phyloP scores from a whole-genome alignment of 2,797 vertebrate species.

The Cichlasoma orientale region DNA sequence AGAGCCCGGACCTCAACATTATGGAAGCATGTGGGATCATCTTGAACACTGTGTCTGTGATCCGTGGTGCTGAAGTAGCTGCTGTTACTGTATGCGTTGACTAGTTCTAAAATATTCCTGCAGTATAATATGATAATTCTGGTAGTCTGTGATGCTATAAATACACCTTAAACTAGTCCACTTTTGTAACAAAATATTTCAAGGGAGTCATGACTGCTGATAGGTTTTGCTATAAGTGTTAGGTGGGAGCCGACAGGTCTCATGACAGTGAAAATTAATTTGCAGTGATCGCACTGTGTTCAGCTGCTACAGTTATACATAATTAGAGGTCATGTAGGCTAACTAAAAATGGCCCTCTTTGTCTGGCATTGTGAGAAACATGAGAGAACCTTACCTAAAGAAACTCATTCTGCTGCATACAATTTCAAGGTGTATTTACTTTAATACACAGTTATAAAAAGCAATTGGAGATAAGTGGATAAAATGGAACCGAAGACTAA shows the following conservation, averaged over 20 bases:
- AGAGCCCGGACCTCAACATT: too few relatives aligned
- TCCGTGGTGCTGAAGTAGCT: not conserved
- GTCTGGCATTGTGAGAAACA: not conserved
- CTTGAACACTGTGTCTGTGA: not conserved
- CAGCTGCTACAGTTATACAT: not conserved
- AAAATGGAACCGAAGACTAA: not conserved
- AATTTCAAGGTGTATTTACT: slow-evolving; percentile 4
- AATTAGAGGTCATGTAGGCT: slow-evolving; percentile 2
- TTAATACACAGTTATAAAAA: slow-evolving; percentile 6
- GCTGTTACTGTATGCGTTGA: not conserved
- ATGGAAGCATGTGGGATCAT: too few relatives aligned
- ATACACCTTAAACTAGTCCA: not conserved
- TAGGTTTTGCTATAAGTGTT: not conserved
- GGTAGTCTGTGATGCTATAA: not conserved
- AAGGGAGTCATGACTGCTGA: not conserved
- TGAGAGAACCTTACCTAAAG: not conserved
- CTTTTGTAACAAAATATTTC: not conserved
- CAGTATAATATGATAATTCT: not conserved
- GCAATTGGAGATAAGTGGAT: slow-evolving; percentile 1
- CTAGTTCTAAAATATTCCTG: not conserved
- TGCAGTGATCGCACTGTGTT: not conserved
- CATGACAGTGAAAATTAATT: slow-evolving; percentile 1
- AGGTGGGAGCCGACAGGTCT: not conserved
- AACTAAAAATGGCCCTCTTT: not conserved
- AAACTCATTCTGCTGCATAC: not conserved